Base-by-base conservation (phyloP, 2,888 invertebrate species). In the Drosophila yooni region DNA sequence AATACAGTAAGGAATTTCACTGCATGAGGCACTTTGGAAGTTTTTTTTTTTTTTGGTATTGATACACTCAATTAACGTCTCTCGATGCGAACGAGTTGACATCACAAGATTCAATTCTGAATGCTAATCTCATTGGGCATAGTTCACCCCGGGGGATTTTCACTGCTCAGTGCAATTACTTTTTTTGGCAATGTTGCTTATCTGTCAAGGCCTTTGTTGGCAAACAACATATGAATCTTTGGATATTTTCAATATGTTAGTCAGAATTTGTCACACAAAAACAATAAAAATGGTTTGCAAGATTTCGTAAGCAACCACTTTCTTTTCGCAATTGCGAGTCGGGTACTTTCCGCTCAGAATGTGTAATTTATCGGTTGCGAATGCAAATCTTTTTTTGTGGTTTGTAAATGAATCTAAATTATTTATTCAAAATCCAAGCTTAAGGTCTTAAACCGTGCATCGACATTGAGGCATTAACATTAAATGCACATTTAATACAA, bases 141-240 rank as follows among this genome's bases (percentile, higher is more conserved):
- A 70, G 48, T 61, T 50, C 59, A 25, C 50, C 29, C 21, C n/a
- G 33, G 68, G 70, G 43, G 31, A 4, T 15, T 82, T 82, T 62
- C 11, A 2, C 79, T 46, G 15, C 18, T 10, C 21, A 21, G 5
- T 38, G 29, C 38, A 38, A 70, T 31, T 7, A 3, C 18, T 56
- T 25, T 40, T 11, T 67, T 36, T 51, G 52, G 36, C 21, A 36
- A 56, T 87, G 69, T 89, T 84, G 68, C 79, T 88, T 82, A 89
- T 89, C 83, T 54, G 58, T 57, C 46, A 50, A 43, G 43, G 63
- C 29, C 15, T 40, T 25, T 11, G 34, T 58, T 64, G 64, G 46
- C 58, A 71, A 76, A 71, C 70, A 87, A 65, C n/a, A 8, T 50
- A 54, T 87, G 73, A 83, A 62, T 76, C 71, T 51, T 52, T 40